These are phyloP conservation scores for Oreochromis tanganicae DNA, from an alignment of 2,113 vertebrate species.

Conservation along the genomic window DNA sequence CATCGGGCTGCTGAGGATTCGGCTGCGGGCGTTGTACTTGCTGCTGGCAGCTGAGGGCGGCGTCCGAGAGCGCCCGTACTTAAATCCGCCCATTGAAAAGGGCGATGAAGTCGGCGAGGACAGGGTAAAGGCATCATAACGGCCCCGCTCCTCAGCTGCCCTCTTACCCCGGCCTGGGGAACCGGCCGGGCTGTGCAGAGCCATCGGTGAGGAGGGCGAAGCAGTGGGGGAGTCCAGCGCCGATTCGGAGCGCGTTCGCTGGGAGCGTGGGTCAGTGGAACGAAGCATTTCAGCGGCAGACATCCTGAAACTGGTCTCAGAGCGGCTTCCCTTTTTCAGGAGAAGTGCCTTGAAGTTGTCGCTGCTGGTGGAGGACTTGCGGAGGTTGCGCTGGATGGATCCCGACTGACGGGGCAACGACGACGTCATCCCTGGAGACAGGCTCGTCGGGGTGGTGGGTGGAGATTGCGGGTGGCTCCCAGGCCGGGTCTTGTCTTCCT, in stretches of 20 bases:
- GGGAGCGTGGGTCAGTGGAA: slow-evolving; percentile 86
- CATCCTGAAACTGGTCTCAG: slow-evolving; percentile 89
- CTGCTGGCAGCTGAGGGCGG: slow-evolving; percentile 95
- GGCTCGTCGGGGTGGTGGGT: slow-evolving; percentile 82
- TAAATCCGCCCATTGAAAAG: slow-evolving; percentile 71
- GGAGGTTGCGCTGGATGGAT: slow-evolving; percentile 88
- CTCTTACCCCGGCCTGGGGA: slow-evolving; percentile 73
- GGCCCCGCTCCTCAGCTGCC: slow-evolving; percentile 84
- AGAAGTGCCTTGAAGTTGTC: slow-evolving; percentile 99
- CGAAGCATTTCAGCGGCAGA: slow-evolving; percentile 93
- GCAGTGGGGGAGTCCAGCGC: slow-evolving; percentile 12
- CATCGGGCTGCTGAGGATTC: slow-evolving; percentile 97
- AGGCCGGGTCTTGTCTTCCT: slow-evolving; percentile 80
- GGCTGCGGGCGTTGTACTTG: slow-evolving; percentile 87
- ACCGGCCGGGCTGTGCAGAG: slow-evolving; percentile 69
- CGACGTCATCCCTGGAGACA: slow-evolving; percentile 65
- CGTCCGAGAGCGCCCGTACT: slow-evolving; percentile 85
- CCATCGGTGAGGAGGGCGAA: slow-evolving; percentile 34
- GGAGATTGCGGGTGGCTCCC: slow-evolving; percentile 79
- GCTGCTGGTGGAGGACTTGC: slow-evolving; percentile 92
- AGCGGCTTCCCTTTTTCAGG: slow-evolving; percentile 90
- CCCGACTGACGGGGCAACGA: slow-evolving; percentile 76
- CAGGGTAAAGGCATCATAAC: slow-evolving; percentile 79
- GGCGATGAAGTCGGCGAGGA: slow-evolving; percentile 67
- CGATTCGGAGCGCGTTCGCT: slow-evolving; percentile 75